Base-by-base conservation (phyloP, 1,140 invertebrate genomes). In the Dryas iulia region DNA sequence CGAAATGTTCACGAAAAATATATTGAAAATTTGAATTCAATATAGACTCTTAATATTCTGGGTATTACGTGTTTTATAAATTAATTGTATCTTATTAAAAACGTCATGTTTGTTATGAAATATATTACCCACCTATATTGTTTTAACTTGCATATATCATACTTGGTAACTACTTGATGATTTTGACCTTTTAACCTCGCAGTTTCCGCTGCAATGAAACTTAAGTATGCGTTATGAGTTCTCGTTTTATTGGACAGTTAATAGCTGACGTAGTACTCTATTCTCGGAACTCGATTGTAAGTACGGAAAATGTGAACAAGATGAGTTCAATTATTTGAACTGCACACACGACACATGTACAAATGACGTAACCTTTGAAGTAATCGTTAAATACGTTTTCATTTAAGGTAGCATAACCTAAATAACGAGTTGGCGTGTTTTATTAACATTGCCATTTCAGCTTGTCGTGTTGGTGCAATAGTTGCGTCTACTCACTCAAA, bases 161-260 rank as follows among this genome's bases (percentile, higher is more conserved):
- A 21, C 39, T 47, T 18, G 59, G 23, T 21, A 57, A 67, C 24
- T 58, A 57, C 59, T 71, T 76, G 71, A 79, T 78, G 68, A 67
- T 69, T 82, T 81, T 69, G 72, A 84, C 76, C 78, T 77, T 72
- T 77, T 76, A 65, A 76, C 74, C 68, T 72, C 68, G 3, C 52
- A 1, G 28, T 33, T 60, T 64, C 61, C 57, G 59, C 30, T 57
- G 31, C 14, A 62, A 66, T 66, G n/a, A 63, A 59, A 57, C 28
- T 59, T 54, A 10, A 39, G 65, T 30, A 66, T 35, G 26, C 57
- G 8, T 59, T 59, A 31, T 53, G 62, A 25, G 52, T 64, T 53
- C 62, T 57, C 64, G 21, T 59, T 66, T 66, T 66, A 66, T 66
- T 66, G 39, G 57, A 31, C 35, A 52, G 28, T 66, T 59, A 58